Evolutionary conservation across 2,888 invertebrate genomes (phyloP).

Genomic region (Drosophila paramelanica): DNA sequence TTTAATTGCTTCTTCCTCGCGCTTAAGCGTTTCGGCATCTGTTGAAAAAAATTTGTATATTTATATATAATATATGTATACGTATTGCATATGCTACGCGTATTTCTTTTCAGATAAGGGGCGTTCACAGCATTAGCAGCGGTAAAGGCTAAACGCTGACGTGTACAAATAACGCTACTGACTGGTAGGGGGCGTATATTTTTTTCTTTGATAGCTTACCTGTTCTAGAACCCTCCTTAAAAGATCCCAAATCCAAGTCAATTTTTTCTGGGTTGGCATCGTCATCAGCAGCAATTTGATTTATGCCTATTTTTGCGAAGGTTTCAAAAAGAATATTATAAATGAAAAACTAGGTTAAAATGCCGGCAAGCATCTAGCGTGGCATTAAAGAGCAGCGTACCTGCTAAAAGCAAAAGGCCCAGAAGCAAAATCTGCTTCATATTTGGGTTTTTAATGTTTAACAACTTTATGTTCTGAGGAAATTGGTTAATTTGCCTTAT

Average conservation of each 20-base stretch:
- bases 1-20: constrained; percentile 98
- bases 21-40: constrained; percentile 95
- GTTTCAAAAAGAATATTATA: background rate
- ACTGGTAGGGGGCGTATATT: constrained; percentile 7
- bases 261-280: constrained; percentile 86
- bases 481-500: constrained; percentile 36
- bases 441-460: constrained; percentile 21
- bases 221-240: constrained; percentile 94
- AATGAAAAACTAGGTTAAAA: constrained; percentile 57
- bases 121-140: constrained; percentile 40
- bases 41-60: constrained; percentile 5
- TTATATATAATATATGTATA: background rate
- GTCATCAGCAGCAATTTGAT: constrained; percentile 74
- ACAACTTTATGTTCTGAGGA: constrained; percentile 25
- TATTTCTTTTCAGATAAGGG: constrained; percentile 35
- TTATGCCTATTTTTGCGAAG: constrained; percentile 63
- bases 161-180: constrained; percentile 55
- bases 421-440: constrained; percentile 82
- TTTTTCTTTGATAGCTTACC: constrained; percentile 86
- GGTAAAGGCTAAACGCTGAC: constrained; percentile 65
- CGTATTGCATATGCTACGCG: background rate
- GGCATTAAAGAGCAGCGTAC: constrained; percentile 57
- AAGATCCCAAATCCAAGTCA: constrained; percentile 93
- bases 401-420: constrained; percentile 81
- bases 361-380: constrained; percentile 54